Evolutionary conservation across 1,140 invertebrate species (phyloP).

Genomic region (Parapsyche elsis): DNA sequence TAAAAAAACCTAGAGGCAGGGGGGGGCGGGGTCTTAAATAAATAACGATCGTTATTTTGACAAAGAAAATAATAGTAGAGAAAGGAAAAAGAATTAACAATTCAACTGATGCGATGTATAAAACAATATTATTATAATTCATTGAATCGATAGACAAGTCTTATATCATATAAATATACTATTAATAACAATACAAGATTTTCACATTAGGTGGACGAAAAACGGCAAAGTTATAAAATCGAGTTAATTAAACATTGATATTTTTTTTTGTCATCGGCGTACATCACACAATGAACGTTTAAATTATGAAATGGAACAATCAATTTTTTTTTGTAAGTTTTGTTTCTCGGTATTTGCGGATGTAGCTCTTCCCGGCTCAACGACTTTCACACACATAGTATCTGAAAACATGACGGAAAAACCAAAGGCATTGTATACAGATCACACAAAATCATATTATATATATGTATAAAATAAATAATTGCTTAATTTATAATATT

Average conservation of each 20-base stretch:
- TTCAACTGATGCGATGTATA: neutral
- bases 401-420: conserved; percentile 52
- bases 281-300: neutral
- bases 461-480: neutral
- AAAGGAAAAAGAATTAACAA: neutral
- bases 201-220: neutral
- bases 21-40: neutral
- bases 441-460: conserved; percentile 27
- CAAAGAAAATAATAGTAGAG: neutral
- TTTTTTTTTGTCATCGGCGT: neutral
- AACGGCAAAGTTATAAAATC: neutral
- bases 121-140: conserved; percentile 7
- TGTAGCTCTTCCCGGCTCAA: neutral
- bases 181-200: neutral
- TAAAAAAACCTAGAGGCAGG: neutral
- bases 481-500: conserved; percentile 33
- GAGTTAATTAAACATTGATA: conserved; percentile 9
- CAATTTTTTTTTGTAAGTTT: neutral
- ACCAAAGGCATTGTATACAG: conserved; percentile 49
- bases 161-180: neutral
- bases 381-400: conserved; percentile 27
- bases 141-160: neutral
- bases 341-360: neutral
- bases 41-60: neutral
- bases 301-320: conserved; percentile 15